Evolutionary conservation across 2,113 vertebrate species (phyloP).

Genomic region (Irena cyanogastra): DNA sequence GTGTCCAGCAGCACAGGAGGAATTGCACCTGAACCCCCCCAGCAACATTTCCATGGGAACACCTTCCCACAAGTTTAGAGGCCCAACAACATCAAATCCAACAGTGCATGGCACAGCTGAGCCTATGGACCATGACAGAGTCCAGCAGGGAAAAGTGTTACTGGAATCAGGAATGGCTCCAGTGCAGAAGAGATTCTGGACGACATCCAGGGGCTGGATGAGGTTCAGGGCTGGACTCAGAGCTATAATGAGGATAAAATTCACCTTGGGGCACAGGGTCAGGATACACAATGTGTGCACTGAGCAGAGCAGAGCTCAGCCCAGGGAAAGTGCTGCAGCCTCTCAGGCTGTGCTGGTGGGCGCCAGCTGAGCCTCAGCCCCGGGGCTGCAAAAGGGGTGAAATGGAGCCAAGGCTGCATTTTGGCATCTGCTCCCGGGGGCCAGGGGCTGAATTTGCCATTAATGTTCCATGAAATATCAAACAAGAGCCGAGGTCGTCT

Average conservation of each 20-base stretch:
- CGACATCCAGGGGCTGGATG: background rate
- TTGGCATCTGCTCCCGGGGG: constrained; percentile 38
- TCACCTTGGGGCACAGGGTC: background rate
- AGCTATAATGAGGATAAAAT: background rate
- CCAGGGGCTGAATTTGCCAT: constrained; percentile 19
- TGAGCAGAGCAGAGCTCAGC: background rate
- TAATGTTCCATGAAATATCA: constrained; percentile 39
- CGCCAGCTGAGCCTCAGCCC: constrained; percentile 11
- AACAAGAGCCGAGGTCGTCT: background rate
- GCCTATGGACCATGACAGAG: background rate
- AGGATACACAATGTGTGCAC: background rate
- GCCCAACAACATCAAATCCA: background rate
- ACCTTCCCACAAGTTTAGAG: background rate
- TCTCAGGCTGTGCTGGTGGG: background rate
- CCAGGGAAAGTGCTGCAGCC: background rate
- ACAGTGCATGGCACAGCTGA: background rate
- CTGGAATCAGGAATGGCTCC: background rate
- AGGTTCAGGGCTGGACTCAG: background rate
- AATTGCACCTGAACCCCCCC: background rate
- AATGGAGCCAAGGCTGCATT: background rate
- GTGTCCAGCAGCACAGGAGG: background rate
- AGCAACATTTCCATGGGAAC: background rate
- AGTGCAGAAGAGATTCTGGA: background rate
- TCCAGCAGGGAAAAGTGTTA: background rate
- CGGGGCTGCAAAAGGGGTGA: background rate